These are phyloP conservation scores for Conistra vaccinii DNA, from an alignment of 2,888 invertebrate species.

Conservation along the genomic window DNA sequence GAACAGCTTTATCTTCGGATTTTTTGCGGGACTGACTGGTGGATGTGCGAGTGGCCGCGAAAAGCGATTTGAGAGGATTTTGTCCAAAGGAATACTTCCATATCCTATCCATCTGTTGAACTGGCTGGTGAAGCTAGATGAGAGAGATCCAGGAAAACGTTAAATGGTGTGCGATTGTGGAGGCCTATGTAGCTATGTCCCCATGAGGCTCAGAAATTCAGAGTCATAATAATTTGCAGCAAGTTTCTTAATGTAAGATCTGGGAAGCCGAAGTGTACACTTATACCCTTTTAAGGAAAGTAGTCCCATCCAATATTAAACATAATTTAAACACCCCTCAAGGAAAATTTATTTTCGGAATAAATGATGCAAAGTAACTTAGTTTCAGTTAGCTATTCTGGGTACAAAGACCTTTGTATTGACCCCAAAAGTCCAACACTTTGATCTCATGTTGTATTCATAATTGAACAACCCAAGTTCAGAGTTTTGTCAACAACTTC, in stretches of 20 bases:
- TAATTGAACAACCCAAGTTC: conserved; percentile 39
- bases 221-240: too few relatives aligned
- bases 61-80: neutral
- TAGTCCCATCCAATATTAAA: conserved; percentile 19
- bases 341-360: conserved; percentile 4
- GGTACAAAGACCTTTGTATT: conserved; percentile 25
- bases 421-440: conserved; percentile 36
- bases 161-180: too few relatives aligned
- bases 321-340: conserved; percentile 4
- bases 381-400: conserved; percentile 23
- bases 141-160: neutral
- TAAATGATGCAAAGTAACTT: conserved; percentile 16
- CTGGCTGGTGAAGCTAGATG: neutral
- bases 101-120: too few relatives aligned
- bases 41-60: too few relatives aligned
- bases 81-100: neutral
- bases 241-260: too few relatives aligned
- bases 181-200: too few relatives aligned
- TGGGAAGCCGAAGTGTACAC: neutral
- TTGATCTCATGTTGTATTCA: conserved; percentile 45
- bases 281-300: conserved; percentile 19
- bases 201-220: too few relatives aligned
- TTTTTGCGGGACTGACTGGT: too few relatives aligned
- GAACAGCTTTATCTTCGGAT: neutral
- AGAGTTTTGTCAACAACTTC: conserved; percentile 35